Conservation (phyloP, 2,888 invertebrate genomes). For the Alloplasta piceator region DNA sequence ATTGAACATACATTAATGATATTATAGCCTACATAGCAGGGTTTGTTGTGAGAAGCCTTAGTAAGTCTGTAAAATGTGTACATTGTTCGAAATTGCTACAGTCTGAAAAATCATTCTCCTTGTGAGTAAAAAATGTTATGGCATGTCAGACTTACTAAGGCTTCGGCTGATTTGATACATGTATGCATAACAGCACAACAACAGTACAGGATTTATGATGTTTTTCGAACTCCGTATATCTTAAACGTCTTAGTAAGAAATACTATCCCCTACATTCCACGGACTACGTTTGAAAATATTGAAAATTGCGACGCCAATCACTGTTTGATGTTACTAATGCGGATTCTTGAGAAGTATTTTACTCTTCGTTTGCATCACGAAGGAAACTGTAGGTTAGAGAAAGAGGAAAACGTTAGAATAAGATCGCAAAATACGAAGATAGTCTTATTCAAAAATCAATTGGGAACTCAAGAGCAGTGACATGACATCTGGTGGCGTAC, state of each 20-base stretch:
- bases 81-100: neutral
- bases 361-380: neutral
- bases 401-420: neutral
- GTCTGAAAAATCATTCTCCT: neutral
- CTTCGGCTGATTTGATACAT: neutral
- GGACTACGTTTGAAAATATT: neutral
- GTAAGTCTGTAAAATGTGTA: neutral
- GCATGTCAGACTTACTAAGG: neutral
- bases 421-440: neutral
- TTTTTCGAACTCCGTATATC: neutral
- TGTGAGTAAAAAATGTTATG: neutral
- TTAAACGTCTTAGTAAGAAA: neutral
- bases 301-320: neutral
- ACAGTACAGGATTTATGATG: neutral
- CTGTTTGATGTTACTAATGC: neutral
- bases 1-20: neutral
- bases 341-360: neutral
- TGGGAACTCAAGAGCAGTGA: no score
- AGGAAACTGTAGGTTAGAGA: neutral
- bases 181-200: neutral
- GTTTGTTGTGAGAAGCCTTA: neutral
- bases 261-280: neutral
- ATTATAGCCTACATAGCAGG: neutral
- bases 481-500: no score
- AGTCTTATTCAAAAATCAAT: neutral